phyloP scores from a whole-genome alignment of 2,113 vertebrate genomes.

The Archilochus colubris region DNA sequence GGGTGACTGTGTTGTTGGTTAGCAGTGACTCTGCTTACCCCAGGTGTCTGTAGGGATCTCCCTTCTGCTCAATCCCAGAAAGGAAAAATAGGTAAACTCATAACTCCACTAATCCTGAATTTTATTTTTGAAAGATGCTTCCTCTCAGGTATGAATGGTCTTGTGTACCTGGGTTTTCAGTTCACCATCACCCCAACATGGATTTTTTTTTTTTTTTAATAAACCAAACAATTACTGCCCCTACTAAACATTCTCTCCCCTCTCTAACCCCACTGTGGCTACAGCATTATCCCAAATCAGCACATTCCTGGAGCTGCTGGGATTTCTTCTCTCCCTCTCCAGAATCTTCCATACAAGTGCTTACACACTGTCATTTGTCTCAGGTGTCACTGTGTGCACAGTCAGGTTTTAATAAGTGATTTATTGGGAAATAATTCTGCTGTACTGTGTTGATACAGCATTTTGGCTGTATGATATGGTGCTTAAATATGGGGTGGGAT shows the following conservation, averaged over 20 bases:
- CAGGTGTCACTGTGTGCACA: not conserved
- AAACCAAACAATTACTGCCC: not conserved
- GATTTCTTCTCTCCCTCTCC: not conserved
- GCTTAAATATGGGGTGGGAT: not conserved
- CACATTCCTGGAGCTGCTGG: not conserved
- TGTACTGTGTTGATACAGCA: not conserved
- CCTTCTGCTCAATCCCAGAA: not conserved
- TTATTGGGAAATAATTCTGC: not conserved
- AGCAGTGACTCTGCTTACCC: not conserved
- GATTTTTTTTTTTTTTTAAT: too few relatives aligned
- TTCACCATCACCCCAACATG: not conserved
- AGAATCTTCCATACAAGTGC: not conserved
- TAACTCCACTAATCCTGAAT: not conserved
- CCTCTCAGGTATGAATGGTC: not conserved
- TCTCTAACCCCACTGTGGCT: not conserved
- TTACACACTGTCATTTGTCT: accelerated
- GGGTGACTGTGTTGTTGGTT: not conserved
- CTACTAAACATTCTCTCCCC: not conserved
- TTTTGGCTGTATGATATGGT: not conserved
- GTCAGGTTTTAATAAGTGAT: not conserved
- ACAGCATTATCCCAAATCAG: not conserved
- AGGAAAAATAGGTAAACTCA: not conserved
- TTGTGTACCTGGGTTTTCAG: not conserved
- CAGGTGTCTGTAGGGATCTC: not conserved
- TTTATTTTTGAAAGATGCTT: not conserved